Evolutionary conservation across 2,797 vertebrate genomes (phyloP), one percentile per base, ranked within the genome.

Genomic region (Sphaeramia orbicularis): DNA sequence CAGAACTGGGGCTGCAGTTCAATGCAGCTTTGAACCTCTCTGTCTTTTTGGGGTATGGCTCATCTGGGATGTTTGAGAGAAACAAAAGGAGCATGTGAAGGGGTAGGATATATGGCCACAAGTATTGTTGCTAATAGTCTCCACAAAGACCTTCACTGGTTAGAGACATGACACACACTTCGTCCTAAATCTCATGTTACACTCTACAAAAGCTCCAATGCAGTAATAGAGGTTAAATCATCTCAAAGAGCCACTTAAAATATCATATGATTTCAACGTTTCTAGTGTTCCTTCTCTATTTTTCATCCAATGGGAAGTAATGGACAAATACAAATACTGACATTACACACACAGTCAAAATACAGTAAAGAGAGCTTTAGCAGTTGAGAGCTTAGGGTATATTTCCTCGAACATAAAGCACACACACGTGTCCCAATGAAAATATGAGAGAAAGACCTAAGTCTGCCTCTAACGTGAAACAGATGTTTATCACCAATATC

Each of bases 381-480:
- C 65, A 71, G 78, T 76, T 65, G 8, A 80, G 51, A 61, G 63
- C 65, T 86, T 69, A 65, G 60, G 47, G 60, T 83, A 75, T 74
- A 83, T 87, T 86, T 89, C 76, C 76, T 61, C 42, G 15, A 76
- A 68, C 67, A 83, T 80, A 80, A 85, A 83, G 73, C 70, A 66
- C 61, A 84, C 75, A 83, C 85, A 82, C 49, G 41, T 78, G 76
- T 82, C 74, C 78, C 66, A 73, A 71, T 84, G 86, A 90, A 88
- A 90, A 86, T 82, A 86, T 58, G 61, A 83, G 73, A 71, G 76
- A 84, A 84, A 80, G 64, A 74, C 74, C 69, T 86, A 74, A 84
- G 76, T 91, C 74, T 72, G 80, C n/a, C 63, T 51, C 42, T 87
- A 89, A 92, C 57, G 19, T 87, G 80, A 88, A 83, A 63, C 59